phyloP scores from a whole-genome alignment of 2,113 vertebrate genomes.

The Egretta garzetta region DNA sequence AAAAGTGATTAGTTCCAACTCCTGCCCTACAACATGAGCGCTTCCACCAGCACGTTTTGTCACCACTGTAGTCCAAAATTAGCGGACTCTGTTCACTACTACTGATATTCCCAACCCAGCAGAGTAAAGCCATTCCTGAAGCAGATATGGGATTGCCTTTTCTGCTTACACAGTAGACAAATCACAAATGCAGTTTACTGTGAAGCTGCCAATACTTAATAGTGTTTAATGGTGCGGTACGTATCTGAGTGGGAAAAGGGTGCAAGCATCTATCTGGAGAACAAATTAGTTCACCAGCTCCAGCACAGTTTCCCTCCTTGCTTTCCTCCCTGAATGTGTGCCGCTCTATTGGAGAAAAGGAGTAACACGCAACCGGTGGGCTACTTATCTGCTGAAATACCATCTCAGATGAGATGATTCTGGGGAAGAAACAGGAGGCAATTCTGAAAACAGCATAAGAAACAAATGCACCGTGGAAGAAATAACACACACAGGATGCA shows the following conservation, averaged over 20 bases:
- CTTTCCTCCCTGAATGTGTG: background rate
- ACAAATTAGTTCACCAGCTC: background rate
- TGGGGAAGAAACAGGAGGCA: background rate
- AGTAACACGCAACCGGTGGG: background rate
- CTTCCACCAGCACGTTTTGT: slow-evolving; percentile 23
- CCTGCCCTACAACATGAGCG: background rate
- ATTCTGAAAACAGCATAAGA: background rate
- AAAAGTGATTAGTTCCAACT: background rate
- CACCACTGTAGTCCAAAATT: background rate
- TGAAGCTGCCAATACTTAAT: background rate
- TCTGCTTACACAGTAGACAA: background rate
- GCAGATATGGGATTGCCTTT: background rate
- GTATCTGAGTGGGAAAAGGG: background rate
- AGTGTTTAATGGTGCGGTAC: background rate
- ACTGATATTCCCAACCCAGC: background rate
- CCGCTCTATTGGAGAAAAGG: background rate
- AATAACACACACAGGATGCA: fast-evolving
- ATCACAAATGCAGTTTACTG: background rate
- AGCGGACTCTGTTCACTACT: background rate
- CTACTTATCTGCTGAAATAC: background rate
- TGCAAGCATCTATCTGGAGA: background rate
- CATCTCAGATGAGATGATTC: background rate
- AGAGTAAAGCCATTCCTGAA: background rate
- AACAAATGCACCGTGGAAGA: background rate
- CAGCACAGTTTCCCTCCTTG: background rate